phyloP scores from a whole-genome alignment of 2,113 vertebrate species.

The Tupaia chinensis region DNA sequence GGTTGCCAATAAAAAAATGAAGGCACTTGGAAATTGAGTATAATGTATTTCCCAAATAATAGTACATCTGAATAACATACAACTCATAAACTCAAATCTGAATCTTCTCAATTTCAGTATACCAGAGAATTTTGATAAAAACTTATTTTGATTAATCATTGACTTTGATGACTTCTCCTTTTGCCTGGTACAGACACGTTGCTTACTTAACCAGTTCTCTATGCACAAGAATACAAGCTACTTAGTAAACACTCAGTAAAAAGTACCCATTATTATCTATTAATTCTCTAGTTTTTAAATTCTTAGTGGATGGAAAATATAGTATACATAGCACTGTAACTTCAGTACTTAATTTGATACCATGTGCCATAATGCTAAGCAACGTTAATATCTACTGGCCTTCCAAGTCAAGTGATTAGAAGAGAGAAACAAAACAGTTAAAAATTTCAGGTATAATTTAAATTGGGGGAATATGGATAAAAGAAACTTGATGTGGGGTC shows the following conservation, averaged over 20 bases:
- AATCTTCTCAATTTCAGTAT: background rate
- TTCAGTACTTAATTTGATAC: too few relatives aligned
- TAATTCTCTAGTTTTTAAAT: too few relatives aligned
- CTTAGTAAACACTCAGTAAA: too few relatives aligned
- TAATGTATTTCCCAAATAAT: background rate
- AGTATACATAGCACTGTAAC: too few relatives aligned
- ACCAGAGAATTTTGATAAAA: background rate
- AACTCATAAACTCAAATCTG: background rate
- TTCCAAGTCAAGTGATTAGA: background rate
- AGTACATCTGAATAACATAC: background rate
- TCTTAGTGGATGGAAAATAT: too few relatives aligned
- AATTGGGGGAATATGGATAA: background rate
- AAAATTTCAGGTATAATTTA: conserved; percentile 27
- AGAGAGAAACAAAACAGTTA: background rate
- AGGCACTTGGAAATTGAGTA: background rate
- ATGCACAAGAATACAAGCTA: too few relatives aligned
- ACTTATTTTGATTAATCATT: background rate
- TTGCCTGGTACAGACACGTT: background rate
- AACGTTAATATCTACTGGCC: background rate
- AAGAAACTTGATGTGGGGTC: background rate
- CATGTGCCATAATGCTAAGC: background rate
- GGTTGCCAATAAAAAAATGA: background rate
- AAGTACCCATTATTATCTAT: too few relatives aligned
- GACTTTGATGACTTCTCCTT: background rate
- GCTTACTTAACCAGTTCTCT: too few relatives aligned